Conservation (phyloP, 2,113 vertebrate genomes). For the Pelmatolapia mariae region DNA sequence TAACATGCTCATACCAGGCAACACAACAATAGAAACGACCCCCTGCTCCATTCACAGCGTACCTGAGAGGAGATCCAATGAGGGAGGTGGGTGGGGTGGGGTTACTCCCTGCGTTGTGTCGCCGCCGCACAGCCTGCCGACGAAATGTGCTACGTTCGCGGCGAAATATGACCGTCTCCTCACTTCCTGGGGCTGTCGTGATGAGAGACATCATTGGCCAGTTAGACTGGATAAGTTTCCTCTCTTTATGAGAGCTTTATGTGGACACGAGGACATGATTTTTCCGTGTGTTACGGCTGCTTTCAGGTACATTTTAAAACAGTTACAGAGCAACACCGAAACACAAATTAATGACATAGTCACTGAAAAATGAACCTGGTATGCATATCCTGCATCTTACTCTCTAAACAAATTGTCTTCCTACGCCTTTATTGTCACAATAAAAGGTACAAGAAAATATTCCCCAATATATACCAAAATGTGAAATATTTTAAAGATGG, state of each 20-base stretch:
- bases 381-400: not conserved
- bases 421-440: not conserved
- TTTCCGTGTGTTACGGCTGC: not conserved
- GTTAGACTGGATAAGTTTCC: not conserved
- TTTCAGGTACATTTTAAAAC: not conserved
- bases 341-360: not conserved
- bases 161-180: conserved; percentile 93
- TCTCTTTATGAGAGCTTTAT: not conserved
- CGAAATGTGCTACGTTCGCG: conserved; percentile 98
- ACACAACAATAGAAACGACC: not conserved
- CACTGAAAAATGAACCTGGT: not conserved
- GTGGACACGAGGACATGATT: not conserved
- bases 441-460: not conserved
- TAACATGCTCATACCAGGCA: conserved; percentile 36
- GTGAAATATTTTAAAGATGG: not conserved
- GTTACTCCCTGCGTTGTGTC: conserved; percentile 99
- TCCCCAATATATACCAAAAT: not conserved
- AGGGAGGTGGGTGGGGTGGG: conserved; percentile 95
- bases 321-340: not conserved
- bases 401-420: not conserved
- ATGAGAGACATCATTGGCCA: conserved; percentile 73
- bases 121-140: conserved; percentile 95
- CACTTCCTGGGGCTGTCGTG: conserved; percentile 86
- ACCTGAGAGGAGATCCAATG: conserved; percentile 99
- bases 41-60: conserved; percentile 71